Percentiles rank a stretch among this genome's conserved stretches.
These are phyloP conservation scores for Actias luna DNA, from an alignment of 2,888 invertebrate species.

Conservation along the genomic window DNA sequence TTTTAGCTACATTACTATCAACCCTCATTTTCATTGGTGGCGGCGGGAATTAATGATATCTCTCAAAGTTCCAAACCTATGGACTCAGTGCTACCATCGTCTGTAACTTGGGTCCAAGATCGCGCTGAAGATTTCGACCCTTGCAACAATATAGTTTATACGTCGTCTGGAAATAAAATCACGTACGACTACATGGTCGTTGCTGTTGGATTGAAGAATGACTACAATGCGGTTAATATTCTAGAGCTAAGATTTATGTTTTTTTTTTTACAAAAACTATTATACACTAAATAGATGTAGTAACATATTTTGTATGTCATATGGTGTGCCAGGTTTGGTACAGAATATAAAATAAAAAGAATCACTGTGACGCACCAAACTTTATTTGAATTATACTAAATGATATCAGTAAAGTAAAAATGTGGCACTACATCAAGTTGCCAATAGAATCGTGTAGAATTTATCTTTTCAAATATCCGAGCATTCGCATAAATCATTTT, in stretches of 20 bases:
- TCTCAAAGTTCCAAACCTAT: slow-evolving; percentile 83
- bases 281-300: too few species aligned
- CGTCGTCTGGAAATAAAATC: slow-evolving; percentile 85
- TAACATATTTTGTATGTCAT: too few species aligned
- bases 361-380: too few species aligned
- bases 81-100: slow-evolving; percentile 86
- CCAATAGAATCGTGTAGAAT: too few species aligned
- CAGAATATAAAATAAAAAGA: too few species aligned
- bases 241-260: not conserved
- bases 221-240: slow-evolving; percentile 87
- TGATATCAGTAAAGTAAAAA: too few species aligned
- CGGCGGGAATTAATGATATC: slow-evolving; percentile 90
- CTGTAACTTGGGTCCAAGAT: slow-evolving; percentile 90
- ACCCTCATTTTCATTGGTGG: slow-evolving; percentile 95
- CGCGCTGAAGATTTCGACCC: slow-evolving; percentile 88
- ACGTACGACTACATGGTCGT: slow-evolving; percentile 92
- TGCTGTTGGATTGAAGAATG: slow-evolving; percentile 90
- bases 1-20: slow-evolving; percentile 94
- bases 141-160: slow-evolving; percentile 85
- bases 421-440: too few species aligned
- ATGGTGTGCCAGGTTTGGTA: too few species aligned
- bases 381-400: too few species aligned
- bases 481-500: too few species aligned
- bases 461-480: too few species aligned
- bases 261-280: not conserved